A percentile compares a stretch with the other conserved stretches of the same genome.
phyloP scores from a whole-genome alignment of 2,113 vertebrate species.

The Percopsis transmontana region DNA sequence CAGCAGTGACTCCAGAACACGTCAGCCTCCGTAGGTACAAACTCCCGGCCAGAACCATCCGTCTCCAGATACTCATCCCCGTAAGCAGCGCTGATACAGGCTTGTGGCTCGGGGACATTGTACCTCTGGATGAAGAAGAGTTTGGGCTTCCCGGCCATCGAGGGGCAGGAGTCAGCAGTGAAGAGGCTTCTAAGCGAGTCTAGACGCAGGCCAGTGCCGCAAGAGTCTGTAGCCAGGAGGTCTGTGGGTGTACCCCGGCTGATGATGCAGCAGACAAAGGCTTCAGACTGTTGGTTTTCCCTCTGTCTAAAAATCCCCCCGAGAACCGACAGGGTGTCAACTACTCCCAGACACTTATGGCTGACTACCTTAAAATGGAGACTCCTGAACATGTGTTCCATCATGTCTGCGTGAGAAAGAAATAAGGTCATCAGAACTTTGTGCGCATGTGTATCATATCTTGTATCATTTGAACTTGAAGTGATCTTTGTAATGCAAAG shows the following conservation, averaged over 20 bases:
- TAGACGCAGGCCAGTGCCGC: slow-evolving; percentile 63
- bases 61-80: slow-evolving; percentile 72
- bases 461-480: no score
- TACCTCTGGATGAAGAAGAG: slow-evolving; percentile 95
- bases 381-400: slow-evolving; percentile 77
- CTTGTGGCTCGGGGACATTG: slow-evolving; percentile 29
- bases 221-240: slow-evolving; percentile 80
- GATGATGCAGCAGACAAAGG: slow-evolving; percentile 86
- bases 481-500: no score
- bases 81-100: background rate
- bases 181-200: slow-evolving; percentile 80
- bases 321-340: slow-evolving; percentile 50
- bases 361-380: slow-evolving; percentile 78
- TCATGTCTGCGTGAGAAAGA: slow-evolving; percentile 68
- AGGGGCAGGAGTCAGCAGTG: slow-evolving; percentile 76
- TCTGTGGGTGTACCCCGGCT: slow-evolving; percentile 77
- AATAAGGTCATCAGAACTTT: slow-evolving; percentile 12
- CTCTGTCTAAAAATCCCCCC: slow-evolving; percentile 42
- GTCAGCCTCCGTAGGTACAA: slow-evolving; percentile 83
- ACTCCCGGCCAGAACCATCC: slow-evolving; percentile 61
- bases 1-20: slow-evolving; percentile 91
- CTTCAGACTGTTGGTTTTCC: slow-evolving; percentile 69
- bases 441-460: no score
- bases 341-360: slow-evolving; percentile 57
- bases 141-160: slow-evolving; percentile 87